Evolutionary conservation across 2,797 vertebrate species (phyloP).

Genomic region (Channallabes apus): DNA sequence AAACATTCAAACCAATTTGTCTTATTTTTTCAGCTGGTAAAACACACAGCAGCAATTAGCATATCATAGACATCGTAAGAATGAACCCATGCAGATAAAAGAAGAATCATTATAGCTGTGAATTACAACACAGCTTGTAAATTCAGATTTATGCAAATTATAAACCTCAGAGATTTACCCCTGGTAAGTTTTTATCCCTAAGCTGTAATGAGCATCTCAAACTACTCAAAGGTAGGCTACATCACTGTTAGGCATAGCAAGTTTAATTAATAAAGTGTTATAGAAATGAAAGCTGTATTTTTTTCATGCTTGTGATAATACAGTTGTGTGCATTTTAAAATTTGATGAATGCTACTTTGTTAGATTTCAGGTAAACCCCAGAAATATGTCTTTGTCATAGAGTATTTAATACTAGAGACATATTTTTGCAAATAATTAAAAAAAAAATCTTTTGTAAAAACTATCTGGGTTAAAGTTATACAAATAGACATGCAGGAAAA

Average conservation of each 20-base stretch:
- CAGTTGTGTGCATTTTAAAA: conserved; percentile 31
- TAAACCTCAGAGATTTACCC: conserved; percentile 12
- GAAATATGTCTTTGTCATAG: background rate
- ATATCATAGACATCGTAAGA: conserved; percentile 8
- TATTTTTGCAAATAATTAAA: background rate
- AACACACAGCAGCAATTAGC: conserved; percentile 21
- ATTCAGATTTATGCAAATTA: conserved; percentile 41
- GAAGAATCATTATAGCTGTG: conserved; percentile 22
- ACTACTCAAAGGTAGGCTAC: conserved; percentile 26
- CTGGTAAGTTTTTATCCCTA: conserved; percentile 12
- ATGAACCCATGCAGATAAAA: conserved; percentile 29
- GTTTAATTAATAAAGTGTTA: background rate
- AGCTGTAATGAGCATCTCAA: conserved; percentile 38
- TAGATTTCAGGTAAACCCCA: conserved; percentile 2
- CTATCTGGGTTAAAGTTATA: background rate
- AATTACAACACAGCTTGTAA: conserved; percentile 30
- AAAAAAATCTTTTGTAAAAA: too few species aligned
- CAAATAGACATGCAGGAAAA: background rate
- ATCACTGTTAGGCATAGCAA: background rate
- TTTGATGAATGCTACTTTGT: conserved; percentile 12
- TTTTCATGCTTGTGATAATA: conserved; percentile 8
- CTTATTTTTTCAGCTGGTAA: background rate
- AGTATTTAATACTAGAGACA: background rate
- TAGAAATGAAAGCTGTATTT: conserved; percentile 5
- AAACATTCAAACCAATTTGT: background rate